Base-by-base conservation (phyloP, 2,113 vertebrate genomes). In the Erythrocebus patas region DNA sequence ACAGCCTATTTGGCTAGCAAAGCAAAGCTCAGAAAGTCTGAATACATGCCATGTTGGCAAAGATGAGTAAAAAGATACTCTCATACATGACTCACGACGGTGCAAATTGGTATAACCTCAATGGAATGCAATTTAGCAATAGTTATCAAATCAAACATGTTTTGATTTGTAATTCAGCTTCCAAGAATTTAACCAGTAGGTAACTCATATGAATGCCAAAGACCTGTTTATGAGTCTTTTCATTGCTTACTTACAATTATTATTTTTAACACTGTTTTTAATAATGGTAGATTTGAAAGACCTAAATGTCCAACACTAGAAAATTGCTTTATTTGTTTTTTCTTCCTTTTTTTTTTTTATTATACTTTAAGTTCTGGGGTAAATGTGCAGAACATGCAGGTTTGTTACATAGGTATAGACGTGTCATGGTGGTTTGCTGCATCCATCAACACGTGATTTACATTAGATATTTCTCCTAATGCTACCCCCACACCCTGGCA, bases 131-230 rank as follows among this genome's bases (percentile, higher is more conserved):
- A 61, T 86, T 76, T 38, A 93, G 7, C 25, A 88, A 83, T 50
- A 96, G 57, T 85, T 93, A 17, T 94, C 64, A 85, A 80, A 89
- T 91, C 30, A 79, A 68, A 92, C 45, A 50, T 40, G 45, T 78
- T 72, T 83, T 94, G 72, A 83, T 45, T 76, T 13, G 17, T 35
- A 95, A 90, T 86, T 97, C 70, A 81, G 22, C 45, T 80, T 75
- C 61, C n/a, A 3, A 86, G 22, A 80, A 79, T 80, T 70, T 80
- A 92, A 66, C 32, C 20, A 73, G 32, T 38, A 88, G 64, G 38
- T 61, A 96, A 83, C 11, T 78, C 16, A 82, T 12, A 50, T 25
- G 35, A 8, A 4, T 92, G 38, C 64, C 40, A 86, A 92, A 59
- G 45, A 68, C 27, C 72, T 85, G 85, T 30, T 61, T 68, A 30